Evolutionary conservation across 2,888 invertebrate genomes (phyloP), one percentile per base, ranked within the genome.

Genomic region (Autographa gamma): DNA sequence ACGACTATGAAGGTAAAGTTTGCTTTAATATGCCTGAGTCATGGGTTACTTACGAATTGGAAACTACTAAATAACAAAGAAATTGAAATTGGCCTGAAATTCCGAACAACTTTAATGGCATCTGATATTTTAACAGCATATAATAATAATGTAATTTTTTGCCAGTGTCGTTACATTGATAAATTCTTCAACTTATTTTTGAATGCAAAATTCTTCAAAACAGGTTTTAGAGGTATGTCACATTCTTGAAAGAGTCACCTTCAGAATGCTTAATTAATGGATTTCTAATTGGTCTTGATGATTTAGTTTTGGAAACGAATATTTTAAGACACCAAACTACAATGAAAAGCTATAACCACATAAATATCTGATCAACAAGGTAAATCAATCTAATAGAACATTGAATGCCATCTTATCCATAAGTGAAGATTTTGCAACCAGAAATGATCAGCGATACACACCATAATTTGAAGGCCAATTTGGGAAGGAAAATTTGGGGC

Each of bases 171-270:
- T 8, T n/a, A 2, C 48, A 48, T n/a, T n/a, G 48, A 48, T 6
- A 48, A 48, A 48, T 48, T n/a, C 48, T 48, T 48, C n/a, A n/a
- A 48, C n/a, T 48, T 48, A 48, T 48, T 48, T 43, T 48, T 48
- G 0, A n/a, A 48, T 43, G 48, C 48, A 48, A 48, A 48, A 48
- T 48, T 6, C 8, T n/a, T n/a, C n/a, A 48, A 48, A 48, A 48
- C 48, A 48, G n/a, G 48, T 48, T 48, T 48, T 6, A n/a, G 48
- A n/a, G 48, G n/a, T n/a, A 48, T 48, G 48, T 48, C 48, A 48
- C n/a, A 48, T 48, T 48, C n/a, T 48, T n/a, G 48, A 7, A 48
- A 48, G 48, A 48, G 48, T n/a, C 48, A n/a, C 0, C 48, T 48
- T 48, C 7, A n/a, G 48, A 48, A 48, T 14, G 1, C 16, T n/a